A percentile compares a stretch with the other conserved stretches of the same genome.
phyloP scores from a whole-genome alignment of 2,888 invertebrate species.

The Congeria kusceri region DNA sequence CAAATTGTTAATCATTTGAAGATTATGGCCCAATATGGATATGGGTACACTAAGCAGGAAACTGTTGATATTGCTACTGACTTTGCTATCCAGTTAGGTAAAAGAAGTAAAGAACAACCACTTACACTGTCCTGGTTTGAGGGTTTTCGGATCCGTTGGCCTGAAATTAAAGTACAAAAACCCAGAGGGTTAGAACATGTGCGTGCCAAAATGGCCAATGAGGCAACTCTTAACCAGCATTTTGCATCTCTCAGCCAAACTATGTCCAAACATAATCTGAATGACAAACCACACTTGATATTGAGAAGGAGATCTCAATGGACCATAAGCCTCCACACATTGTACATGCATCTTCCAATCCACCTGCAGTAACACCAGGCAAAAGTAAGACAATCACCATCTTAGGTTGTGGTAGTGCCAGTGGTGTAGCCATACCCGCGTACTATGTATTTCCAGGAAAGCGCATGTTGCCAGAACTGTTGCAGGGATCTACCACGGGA shows the following conservation, averaged over 20 bases:
- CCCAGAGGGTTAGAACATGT: not conserved
- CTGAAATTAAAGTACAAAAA: slow-evolving; percentile 14
- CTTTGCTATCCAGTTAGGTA: slow-evolving; percentile 31
- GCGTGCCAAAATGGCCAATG: no score
- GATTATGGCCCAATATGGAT: slow-evolving; percentile 35
- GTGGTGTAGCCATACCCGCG: slow-evolving; percentile 17
- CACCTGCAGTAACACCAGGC: slow-evolving; percentile 28
- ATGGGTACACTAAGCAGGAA: slow-evolving; percentile 38
- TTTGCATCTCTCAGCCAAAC: no score
- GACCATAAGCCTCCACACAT: slow-evolving; percentile 17
- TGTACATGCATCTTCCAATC: not conserved
- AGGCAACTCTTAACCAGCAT: no score
- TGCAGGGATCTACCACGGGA: slow-evolving; percentile 18
- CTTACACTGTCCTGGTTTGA: no score
- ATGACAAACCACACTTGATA: slow-evolving; percentile 14
- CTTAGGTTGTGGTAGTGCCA: slow-evolving; percentile 23
- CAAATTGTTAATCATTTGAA: slow-evolving; percentile 9
- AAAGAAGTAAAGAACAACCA: slow-evolving; percentile 7
- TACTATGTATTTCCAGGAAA: slow-evolving; percentile 31
- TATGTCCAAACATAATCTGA: not conserved
- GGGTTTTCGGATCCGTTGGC: not conserved
- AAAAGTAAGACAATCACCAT: slow-evolving; percentile 12
- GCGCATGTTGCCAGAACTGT: slow-evolving; percentile 14
- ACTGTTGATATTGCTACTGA: slow-evolving; percentile 28
- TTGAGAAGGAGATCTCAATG: slow-evolving; percentile 2